Evolutionary conservation across 2,797 vertebrate species (phyloP).

Genomic region (Phrynocephalus vlangalii): DNA sequence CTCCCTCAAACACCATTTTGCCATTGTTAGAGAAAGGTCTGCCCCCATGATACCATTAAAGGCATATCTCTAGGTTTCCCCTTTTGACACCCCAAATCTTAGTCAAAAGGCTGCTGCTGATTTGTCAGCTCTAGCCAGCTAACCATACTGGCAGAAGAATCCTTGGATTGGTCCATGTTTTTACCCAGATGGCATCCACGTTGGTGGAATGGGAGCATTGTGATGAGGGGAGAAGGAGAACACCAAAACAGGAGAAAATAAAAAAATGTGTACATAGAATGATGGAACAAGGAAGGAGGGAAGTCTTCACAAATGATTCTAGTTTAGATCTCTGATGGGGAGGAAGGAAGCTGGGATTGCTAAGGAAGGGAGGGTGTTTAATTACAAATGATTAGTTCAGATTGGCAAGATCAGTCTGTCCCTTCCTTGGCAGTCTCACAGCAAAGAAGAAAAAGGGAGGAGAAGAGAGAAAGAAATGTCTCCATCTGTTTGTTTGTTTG

Average conservation of each 20-base stretch:
- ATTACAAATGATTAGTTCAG: neutral
- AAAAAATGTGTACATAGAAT: neutral
- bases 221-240: neutral
- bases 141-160: too few species aligned
- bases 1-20: too few species aligned
- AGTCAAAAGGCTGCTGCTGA: too few species aligned
- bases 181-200: too few species aligned
- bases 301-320: neutral
- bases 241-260: too few species aligned
- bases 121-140: too few species aligned
- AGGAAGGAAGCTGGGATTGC: neutral
- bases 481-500: neutral
- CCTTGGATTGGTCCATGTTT: too few species aligned
- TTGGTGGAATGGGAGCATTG: too few species aligned
- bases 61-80: too few species aligned
- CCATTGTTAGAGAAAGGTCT: too few species aligned
- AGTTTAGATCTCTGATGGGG: neutral
- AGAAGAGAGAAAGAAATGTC: neutral
- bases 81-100: too few species aligned
- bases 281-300: neutral
- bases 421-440: neutral
- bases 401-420: neutral
- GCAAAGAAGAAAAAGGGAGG: neutral
- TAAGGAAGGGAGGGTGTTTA: neutral
- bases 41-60: too few species aligned